Conservation (phyloP, 2,888 invertebrate genomes). For the Eupelmus urozonus region DNA sequence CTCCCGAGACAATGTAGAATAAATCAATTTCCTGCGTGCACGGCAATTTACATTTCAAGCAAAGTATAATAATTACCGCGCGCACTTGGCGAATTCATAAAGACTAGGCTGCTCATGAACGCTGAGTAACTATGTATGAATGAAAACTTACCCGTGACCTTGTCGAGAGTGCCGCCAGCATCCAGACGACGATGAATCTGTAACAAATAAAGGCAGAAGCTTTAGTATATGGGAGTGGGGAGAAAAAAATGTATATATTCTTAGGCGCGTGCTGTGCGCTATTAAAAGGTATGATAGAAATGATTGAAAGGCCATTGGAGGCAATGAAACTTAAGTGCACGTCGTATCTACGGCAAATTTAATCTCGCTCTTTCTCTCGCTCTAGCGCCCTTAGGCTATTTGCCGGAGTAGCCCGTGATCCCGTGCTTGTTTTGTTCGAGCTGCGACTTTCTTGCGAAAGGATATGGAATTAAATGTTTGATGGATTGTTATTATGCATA, state of each 20-base stretch:
- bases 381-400: slow-evolving; percentile 34
- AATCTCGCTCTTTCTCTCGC: slow-evolving; percentile 39
- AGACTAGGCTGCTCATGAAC: not conserved
- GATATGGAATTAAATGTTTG: not conserved
- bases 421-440: slow-evolving; percentile 19
- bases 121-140: no score
- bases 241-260: not conserved
- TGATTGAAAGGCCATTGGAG: not conserved
- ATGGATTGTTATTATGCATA: no score
- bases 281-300: not conserved
- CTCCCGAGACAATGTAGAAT: slow-evolving; percentile 6
- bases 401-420: slow-evolving; percentile 9
- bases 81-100: not conserved
- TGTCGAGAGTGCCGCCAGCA: slow-evolving; percentile 67
- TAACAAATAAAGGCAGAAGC: slow-evolving; percentile 62
- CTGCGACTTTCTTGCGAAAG: slow-evolving; percentile 6
- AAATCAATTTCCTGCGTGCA: slow-evolving; percentile 9
- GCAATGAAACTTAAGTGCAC: slow-evolving; percentile 45
- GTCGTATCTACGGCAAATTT: slow-evolving; percentile 38
- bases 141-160: slow-evolving; percentile 71
- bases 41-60: not conserved
- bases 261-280: no score
- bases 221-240: not conserved
- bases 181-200: slow-evolving; percentile 72
- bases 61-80: slow-evolving; percentile 21